Percentiles rank a stretch among this genome's conserved stretches.
These are phyloP conservation scores for Gandaritis pyraliata DNA, from an alignment of 2,888 invertebrate species.

Conservation along the genomic window DNA sequence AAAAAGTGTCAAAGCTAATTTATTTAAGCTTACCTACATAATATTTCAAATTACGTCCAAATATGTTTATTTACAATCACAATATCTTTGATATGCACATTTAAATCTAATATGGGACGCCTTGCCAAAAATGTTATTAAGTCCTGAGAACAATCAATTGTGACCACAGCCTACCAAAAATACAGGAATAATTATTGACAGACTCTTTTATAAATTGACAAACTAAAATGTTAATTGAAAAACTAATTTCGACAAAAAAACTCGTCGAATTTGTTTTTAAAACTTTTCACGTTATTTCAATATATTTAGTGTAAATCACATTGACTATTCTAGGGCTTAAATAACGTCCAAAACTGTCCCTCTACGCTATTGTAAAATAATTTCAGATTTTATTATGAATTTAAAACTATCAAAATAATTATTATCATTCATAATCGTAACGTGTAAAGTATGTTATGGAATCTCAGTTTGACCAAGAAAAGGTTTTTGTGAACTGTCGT, in stretches of 20 bases:
- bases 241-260: too few species aligned
- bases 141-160: slow-evolving; percentile 8
- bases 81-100: slow-evolving; percentile 44
- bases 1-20: slow-evolving; percentile 32
- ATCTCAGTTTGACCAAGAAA: slow-evolving; percentile 21
- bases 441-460: slow-evolving; percentile 20
- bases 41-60: slow-evolving; percentile 51
- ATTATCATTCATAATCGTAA: slow-evolving; percentile 33
- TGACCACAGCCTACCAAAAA: background rate
- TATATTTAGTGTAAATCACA: slow-evolving; percentile 1
- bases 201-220: too few species aligned
- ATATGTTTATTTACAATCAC: slow-evolving; percentile 50
- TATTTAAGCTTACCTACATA: slow-evolving; percentile 22
- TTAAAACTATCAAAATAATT: slow-evolving; percentile 45
- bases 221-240: too few species aligned
- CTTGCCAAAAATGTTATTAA: slow-evolving; percentile 36
- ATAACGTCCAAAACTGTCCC: slow-evolving; percentile 44
- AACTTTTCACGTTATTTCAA: too few species aligned
- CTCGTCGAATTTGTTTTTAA: too few species aligned
- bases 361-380: slow-evolving; percentile 47
- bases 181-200: too few species aligned
- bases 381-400: slow-evolving; percentile 44
- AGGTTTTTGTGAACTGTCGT: background rate
- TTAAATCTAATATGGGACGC: slow-evolving; percentile 37
- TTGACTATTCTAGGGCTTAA: slow-evolving; percentile 16